Evolutionary conservation across 2,113 vertebrate genomes (phyloP), one percentile per base, ranked within the genome.

Genomic region (Shinisaurus crocodilurus): DNA sequence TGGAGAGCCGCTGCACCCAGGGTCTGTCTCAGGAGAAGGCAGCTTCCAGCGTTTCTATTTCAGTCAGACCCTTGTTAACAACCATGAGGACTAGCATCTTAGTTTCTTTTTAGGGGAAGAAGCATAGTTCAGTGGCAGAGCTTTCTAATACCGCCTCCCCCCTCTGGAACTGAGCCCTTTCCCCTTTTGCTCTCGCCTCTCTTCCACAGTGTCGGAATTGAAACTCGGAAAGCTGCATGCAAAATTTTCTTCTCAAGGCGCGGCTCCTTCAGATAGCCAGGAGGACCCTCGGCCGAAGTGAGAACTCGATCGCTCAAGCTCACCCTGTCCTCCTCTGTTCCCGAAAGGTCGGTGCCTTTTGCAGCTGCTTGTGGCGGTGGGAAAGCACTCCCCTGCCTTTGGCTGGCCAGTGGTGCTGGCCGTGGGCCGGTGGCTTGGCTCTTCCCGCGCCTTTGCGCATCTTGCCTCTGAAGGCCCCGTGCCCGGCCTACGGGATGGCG

Each of bases 401-500:
- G 0, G 1, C n/a, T 6, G 3, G 76, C 85, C 90, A 40, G 9
- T 25, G 20, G 5, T 54, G 63, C 32, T 82, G 9, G n/a, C 79
- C 0, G 43, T 1, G 85, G 0, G 2, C 85, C 60, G 20, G 60
- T 63, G 60, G 60, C 60, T 63, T 23, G 10, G 60, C 60, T 63
- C 5, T 23, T 63, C 16, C 34, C 48, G 65, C 15, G 40, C 29
- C 60, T 27, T 90, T 7, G 45, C 6, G 12, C 34, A 81, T 37
- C 82, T 91, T 0, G 70, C 83, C 0, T 43, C n/a, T 89, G 45
- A 92, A 81, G 18, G 18, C 60, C 70, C 96, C 91, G 82, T 93
- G 92, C 81, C 76, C 91, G 2, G 90, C 91, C 0, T 90, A 95
- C 0, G 96, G 57, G 50, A 99, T 99, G 99, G 97, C 99, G 0